A percentile compares a stretch with the other conserved stretches of the same genome.
phyloP scores from a whole-genome alignment of 2,797 vertebrate genomes.

The Peromyscus eremicus region DNA sequence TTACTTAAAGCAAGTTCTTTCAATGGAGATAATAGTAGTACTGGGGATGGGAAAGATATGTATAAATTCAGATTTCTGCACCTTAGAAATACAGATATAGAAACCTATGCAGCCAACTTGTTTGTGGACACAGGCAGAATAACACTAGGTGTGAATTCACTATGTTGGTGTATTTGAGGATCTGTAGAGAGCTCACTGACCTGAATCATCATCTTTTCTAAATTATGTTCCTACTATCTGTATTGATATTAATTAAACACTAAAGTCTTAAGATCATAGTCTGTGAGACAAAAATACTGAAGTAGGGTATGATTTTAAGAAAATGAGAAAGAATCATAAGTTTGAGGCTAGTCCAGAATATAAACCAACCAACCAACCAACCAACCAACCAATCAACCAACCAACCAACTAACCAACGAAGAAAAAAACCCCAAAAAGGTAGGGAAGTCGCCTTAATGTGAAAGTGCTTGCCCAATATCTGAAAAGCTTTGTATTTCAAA shows the following conservation, averaged over 20 bases:
- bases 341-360: not conserved
- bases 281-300: slow-evolving; percentile 21
- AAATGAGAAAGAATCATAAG: not conserved
- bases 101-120: not conserved
- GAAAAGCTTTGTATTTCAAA: not conserved
- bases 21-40: not conserved
- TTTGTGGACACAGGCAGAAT: not conserved
- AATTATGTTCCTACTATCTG: not conserved
- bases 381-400: not conserved
- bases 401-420: not conserved
- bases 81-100: not conserved
- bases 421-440: not conserved
- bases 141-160: not conserved
- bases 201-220: slow-evolving; percentile 31
- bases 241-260: slow-evolving; percentile 27
- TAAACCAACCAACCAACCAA: not conserved
- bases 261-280: slow-evolving; percentile 17
- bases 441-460: not conserved
- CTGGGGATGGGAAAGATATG: not conserved
- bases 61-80: not conserved
- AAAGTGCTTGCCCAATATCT: not conserved
- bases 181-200: not conserved
- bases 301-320: not conserved
- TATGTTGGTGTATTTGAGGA: not conserved
- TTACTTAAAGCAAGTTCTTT: slow-evolving; percentile 24